Evolutionary conservation across 1,140 invertebrate species (phyloP), one percentile per base, ranked within the genome.

Genomic region (Hyles vespertilio): DNA sequence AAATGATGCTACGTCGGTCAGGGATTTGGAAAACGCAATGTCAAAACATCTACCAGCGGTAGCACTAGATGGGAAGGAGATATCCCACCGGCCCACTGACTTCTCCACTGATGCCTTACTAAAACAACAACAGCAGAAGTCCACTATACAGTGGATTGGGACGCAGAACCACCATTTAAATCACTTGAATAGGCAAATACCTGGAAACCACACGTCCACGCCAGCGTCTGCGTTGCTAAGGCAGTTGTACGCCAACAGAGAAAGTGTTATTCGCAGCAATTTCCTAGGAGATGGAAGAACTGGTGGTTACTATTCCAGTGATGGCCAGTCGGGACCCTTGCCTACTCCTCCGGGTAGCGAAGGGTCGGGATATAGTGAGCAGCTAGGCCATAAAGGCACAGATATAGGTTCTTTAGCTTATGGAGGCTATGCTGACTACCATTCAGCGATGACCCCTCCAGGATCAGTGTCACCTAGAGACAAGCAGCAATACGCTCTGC

Each of bases 11-110:
- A 92, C 94, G 3, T 95, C 95, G 0, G 96, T 97, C 0, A 96
- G 97, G 81, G 97, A 98, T 72, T 89, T 98, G 62, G 97, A 99
- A 84, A 96, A 98, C 72, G 97, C 96, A 9, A 99, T 98, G 97
- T 98, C 97, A 22, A 97, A 98, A 79, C 97, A 98, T 89, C 89
- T 98, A 46, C 97, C 97, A 0, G 91, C 92, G 5, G 89, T 91
- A 2, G 77, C 81, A 5, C 65, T 90, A 58, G 87, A 88, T 63
- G 84, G 90, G 4, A 90, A 93, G 51, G 91, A 89, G 67, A 92
- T 92, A 53, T 89, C 92, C 3, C 93, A 95, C 67, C 91, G 94
- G 67, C 93, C 94, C 0, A 95, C 96, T 0, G 96, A 97, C 75
- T 97, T 97, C 75, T 96, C 95, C 60, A 94, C 96, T 0, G 96